Evolutionary conservation across 1,140 invertebrate genomes (phyloP), one percentile per base, ranked within the genome.

Genomic region (Trichonephila clavata): DNA sequence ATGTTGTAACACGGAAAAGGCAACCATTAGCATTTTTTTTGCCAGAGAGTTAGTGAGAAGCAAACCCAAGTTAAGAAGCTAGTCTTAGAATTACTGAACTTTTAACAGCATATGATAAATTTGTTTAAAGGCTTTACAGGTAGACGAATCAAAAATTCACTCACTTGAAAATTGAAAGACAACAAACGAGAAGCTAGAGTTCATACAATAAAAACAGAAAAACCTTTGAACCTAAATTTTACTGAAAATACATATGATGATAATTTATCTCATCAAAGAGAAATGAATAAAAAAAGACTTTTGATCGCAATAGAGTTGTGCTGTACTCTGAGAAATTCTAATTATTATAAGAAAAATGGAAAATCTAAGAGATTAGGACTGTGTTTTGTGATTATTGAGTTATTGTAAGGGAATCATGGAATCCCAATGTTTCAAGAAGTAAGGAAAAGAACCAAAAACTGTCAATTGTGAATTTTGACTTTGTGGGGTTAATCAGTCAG

Each of bases 61-160:
- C n/a, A 61, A n/a, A 24, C 2, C 8, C 84, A 86, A 86, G n/a
- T 86, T 16, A 63, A 87, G 57, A 87, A 63, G 86, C 59, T 39
- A n/a, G 60, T 32, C 63, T 87, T 32, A 32, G 7, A 27, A 63
- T 87, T 61, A 57, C 21, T 63, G n/a, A 61, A 18, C 2, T 87
- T 7, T 43, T 65, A n/a, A 63, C 63, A 43, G 50, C 2, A 59
- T 87, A 87, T 43, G 86, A 63, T 16, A 60, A 20, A 21, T 27
- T 87, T 8, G 86, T 63, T 13, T 59, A 87, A 43, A 63, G 6
- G 14, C 39, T 87, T 13, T 87, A 87, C 61, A 24, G 86, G 27
- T 16, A 24, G 27, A 27, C n/a, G 57, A 24, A 87, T 87, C 21
- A 39, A 18, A 27, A 87, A 39, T 87, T 87, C 24, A 63, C 14